Percentiles rank a stretch among this genome's conserved stretches.
These are phyloP conservation scores for Pogonus chalceus DNA, from an alignment of 1,140 invertebrate genomes.

Conservation along the genomic window DNA sequence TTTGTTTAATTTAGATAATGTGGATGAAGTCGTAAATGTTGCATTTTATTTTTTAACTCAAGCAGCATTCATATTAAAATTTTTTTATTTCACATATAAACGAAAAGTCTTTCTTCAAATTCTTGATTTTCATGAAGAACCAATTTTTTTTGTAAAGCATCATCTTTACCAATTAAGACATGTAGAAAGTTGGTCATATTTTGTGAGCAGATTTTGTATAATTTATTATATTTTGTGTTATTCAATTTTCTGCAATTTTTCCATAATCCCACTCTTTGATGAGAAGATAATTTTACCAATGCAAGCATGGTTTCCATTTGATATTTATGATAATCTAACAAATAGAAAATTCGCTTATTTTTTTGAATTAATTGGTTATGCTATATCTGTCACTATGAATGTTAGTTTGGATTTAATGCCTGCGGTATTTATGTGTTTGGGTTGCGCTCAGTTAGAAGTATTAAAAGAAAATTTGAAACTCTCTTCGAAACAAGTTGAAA, in stretches of 20 bases:
- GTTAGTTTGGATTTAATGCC: background rate
- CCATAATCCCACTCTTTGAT: background rate
- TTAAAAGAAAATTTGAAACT: constrained; percentile 1
- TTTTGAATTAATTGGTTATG: background rate
- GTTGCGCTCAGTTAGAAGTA: background rate
- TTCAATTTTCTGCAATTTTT: background rate
- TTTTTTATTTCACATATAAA: background rate
- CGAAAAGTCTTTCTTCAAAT: background rate
- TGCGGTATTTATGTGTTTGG: background rate
- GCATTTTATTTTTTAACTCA: background rate
- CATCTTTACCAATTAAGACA: background rate
- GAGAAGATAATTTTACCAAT: background rate
- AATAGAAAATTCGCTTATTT: background rate
- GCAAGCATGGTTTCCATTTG: background rate
- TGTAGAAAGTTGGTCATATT: background rate
- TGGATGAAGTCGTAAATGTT: background rate
- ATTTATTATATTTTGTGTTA: background rate
- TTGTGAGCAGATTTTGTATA: background rate
- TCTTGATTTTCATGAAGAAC: background rate
- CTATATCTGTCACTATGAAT: background rate
- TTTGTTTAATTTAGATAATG: background rate
- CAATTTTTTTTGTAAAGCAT: background rate
- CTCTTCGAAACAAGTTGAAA: no score
- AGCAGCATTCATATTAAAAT: background rate
- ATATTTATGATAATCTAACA: background rate